These are phyloP conservation scores for Ochropleura leucogaster DNA, from an alignment of 2,888 invertebrate species.

Conservation along the genomic window DNA sequence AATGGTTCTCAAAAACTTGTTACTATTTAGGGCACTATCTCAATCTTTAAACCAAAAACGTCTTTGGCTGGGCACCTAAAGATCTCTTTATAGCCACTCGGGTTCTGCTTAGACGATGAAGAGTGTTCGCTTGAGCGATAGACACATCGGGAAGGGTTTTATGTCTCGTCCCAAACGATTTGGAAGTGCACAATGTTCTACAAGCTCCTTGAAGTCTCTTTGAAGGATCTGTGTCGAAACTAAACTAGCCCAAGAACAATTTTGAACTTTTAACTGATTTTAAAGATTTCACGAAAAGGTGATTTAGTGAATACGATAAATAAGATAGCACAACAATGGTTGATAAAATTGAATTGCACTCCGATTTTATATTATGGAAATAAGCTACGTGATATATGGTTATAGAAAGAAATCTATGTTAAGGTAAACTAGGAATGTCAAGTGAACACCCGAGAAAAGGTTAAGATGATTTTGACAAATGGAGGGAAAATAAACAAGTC, in stretches of 20 bases:
- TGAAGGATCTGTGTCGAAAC: not conserved
- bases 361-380: not conserved
- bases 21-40: slow-evolving; percentile 56
- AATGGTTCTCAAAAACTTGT: slow-evolving; percentile 47
- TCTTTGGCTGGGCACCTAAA: slow-evolving; percentile 23
- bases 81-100: slow-evolving; percentile 36
- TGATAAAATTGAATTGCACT: slow-evolving; percentile 5
- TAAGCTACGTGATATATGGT: slow-evolving; percentile 7
- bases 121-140: slow-evolving; percentile 31
- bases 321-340: not conserved
- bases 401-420: slow-evolving; percentile 5
- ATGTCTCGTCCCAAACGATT: slow-evolving; percentile 45
- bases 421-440: slow-evolving; percentile 6
- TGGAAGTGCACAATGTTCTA: slow-evolving; percentile 23
- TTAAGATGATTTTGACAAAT: slow-evolving; percentile 28
- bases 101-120: slow-evolving; percentile 13
- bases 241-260: not conserved
- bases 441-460: slow-evolving; percentile 10
- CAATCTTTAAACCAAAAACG: slow-evolving; percentile 51
- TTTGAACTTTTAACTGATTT: not conserved
- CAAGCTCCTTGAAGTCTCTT: slow-evolving; percentile 13
- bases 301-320: not conserved
- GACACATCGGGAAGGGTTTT: slow-evolving; percentile 44
- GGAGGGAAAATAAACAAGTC: slow-evolving; percentile 26
- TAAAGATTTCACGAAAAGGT: not conserved